phyloP scores from a whole-genome alignment of 2,888 invertebrate species.

The Anorthoa munda region DNA sequence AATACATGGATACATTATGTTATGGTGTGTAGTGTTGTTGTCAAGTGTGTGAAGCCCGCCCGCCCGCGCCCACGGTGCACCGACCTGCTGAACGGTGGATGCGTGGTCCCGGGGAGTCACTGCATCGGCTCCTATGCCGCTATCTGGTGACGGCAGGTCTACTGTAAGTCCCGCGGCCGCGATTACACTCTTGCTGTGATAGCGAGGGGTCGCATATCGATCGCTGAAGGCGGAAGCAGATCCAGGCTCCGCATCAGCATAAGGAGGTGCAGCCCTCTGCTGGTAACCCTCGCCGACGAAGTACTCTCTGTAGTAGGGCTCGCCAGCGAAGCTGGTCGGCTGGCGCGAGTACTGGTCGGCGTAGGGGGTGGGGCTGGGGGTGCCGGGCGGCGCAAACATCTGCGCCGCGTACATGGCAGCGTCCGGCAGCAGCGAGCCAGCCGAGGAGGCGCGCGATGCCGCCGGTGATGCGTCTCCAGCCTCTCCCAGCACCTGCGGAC shows the following conservation, averaged over 20 bases:
- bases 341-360: slow-evolving; percentile 88
- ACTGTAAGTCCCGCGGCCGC: slow-evolving; percentile 96
- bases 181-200: slow-evolving; percentile 94
- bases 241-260: slow-evolving; percentile 90
- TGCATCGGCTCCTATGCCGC: slow-evolving; percentile 98
- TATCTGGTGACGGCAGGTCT: slow-evolving; percentile 98
- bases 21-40: slow-evolving; percentile 55
- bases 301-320: slow-evolving; percentile 96
- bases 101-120: slow-evolving; percentile 97
- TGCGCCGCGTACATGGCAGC: slow-evolving; percentile 93
- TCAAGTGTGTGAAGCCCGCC: slow-evolving; percentile 79
- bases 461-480: slow-evolving; percentile 92
- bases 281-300: slow-evolving; percentile 92
- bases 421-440: slow-evolving; percentile 91
- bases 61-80: slow-evolving; percentile 88
- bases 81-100: slow-evolving; percentile 96
- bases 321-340: slow-evolving; percentile 92
- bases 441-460: slow-evolving; percentile 91
- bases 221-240: slow-evolving; percentile 93
- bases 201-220: slow-evolving; percentile 93
- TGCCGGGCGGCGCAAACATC: slow-evolving; percentile 93
- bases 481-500: slow-evolving; percentile 91
- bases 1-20: slow-evolving; percentile 64
- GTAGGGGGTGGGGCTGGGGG: slow-evolving; percentile 92
- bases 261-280: slow-evolving; percentile 91